Percentiles rank a stretch among this genome's conserved stretches.
Conservation (phyloP, 2,888 invertebrate genomes). For the Tipula lateralis region DNA sequence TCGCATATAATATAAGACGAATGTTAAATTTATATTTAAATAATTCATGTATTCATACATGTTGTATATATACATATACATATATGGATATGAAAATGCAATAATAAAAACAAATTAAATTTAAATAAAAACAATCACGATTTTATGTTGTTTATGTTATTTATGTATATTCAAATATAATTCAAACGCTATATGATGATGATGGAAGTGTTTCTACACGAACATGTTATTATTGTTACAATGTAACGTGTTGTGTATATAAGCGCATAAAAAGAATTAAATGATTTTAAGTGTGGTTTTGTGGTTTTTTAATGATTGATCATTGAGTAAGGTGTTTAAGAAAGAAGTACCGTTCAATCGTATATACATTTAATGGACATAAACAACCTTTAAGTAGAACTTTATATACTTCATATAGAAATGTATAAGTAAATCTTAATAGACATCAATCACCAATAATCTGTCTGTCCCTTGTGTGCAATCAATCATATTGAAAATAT, state of each 20-base stretch:
- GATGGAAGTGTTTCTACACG: neutral
- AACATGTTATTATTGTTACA: neutral
- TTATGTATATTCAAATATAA: neutral
- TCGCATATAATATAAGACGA: neutral
- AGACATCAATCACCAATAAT: neutral
- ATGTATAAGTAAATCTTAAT: neutral
- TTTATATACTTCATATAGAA: neutral
- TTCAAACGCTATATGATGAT: neutral
- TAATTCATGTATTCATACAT: neutral
- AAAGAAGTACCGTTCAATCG: neutral
- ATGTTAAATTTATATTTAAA: neutral
- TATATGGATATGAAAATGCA: neutral
- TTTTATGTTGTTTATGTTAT: constrained; percentile 19
- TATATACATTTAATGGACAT: neutral
- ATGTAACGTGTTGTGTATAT: neutral
- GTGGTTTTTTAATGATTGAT: neutral
- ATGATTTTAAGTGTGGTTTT: neutral
- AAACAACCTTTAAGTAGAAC: neutral
- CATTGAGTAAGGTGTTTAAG: neutral
- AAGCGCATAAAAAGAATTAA: neutral
- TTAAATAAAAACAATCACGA: constrained; percentile 24
- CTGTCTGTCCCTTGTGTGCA: neutral
- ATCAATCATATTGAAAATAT: neutral
- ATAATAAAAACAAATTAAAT: constrained; percentile 19
- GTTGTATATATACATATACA: no score